Conservation (phyloP, 2,797 vertebrate species). For the Acipenser transmontanus region DNA sequence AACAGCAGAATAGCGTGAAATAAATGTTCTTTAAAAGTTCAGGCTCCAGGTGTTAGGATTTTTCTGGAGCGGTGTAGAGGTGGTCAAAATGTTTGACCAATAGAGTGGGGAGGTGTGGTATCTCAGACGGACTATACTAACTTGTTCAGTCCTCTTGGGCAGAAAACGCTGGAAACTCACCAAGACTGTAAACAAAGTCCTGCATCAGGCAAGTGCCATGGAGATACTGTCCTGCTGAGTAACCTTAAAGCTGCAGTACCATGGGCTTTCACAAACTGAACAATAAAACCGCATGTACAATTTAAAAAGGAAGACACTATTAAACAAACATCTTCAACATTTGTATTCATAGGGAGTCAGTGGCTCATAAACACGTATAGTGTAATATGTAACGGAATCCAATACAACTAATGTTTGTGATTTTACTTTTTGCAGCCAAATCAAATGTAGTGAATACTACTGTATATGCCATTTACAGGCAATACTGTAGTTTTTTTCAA, state of each 20-base stretch:
- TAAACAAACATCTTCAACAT: no score
- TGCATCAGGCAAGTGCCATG: neutral
- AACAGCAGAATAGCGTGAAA: neutral
- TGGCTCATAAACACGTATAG: no score
- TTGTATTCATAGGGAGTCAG: no score
- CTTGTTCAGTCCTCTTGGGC: constrained; percentile 8
- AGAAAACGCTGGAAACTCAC: constrained; percentile 19
- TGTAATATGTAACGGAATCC: no score
- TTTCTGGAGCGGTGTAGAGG: constrained; percentile 10
- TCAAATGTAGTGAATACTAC: no score
- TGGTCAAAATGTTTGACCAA: constrained; percentile 14
- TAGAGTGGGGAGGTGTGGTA: constrained; percentile 18
- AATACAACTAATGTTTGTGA: no score
- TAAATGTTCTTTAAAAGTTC: neutral
- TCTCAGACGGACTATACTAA: constrained; percentile 11
- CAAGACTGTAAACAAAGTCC: constrained; percentile 15
- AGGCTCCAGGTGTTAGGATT: neutral
- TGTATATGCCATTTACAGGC: no score
- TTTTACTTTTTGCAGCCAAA: no score
- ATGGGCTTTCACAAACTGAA: neutral
- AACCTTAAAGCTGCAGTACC: constrained; percentile 13
- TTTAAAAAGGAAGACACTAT: no score
- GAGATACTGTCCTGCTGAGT: constrained; percentile 16
- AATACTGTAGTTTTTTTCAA: no score
- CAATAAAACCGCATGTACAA: no score